These are phyloP conservation scores for Alces alces DNA, from an alignment of 2,113 vertebrate genomes.

Conservation along the genomic window DNA sequence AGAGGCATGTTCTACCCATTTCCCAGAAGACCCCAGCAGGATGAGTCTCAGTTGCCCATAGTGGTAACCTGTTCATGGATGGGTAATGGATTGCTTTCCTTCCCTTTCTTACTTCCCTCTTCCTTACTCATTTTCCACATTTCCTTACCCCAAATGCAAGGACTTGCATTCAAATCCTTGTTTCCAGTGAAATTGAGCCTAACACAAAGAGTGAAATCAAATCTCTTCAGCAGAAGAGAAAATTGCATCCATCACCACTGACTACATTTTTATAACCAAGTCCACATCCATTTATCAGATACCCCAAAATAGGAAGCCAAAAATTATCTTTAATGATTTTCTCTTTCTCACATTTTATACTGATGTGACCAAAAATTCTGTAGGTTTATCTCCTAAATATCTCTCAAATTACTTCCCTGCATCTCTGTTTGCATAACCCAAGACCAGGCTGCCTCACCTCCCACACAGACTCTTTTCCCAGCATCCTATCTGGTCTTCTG, in stretches of 20 bases:
- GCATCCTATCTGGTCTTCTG: neutral
- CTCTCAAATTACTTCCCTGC: neutral
- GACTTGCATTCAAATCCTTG: neutral
- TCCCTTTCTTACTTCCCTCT: neutral
- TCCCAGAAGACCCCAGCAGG: neutral
- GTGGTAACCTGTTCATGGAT: neutral
- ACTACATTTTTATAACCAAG: neutral
- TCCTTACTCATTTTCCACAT: neutral
- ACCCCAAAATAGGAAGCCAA: conserved; percentile 27
- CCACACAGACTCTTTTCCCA: neutral
- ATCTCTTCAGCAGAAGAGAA: neutral
- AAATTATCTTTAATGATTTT: neutral
- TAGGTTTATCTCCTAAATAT: neutral
- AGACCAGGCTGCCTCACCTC: neutral
- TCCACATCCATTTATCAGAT: neutral
- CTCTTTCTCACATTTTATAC: neutral
- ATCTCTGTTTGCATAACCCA: neutral
- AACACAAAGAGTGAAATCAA: neutral
- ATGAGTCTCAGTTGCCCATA: neutral
- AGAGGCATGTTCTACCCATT: neutral
- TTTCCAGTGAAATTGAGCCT: neutral
- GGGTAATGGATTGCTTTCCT: neutral
- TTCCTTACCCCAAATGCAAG: neutral
- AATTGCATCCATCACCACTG: neutral
- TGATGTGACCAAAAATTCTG: conserved; percentile 14